Conservation (phyloP, 2,888 invertebrate species). For the Nebria brevicollis region DNA sequence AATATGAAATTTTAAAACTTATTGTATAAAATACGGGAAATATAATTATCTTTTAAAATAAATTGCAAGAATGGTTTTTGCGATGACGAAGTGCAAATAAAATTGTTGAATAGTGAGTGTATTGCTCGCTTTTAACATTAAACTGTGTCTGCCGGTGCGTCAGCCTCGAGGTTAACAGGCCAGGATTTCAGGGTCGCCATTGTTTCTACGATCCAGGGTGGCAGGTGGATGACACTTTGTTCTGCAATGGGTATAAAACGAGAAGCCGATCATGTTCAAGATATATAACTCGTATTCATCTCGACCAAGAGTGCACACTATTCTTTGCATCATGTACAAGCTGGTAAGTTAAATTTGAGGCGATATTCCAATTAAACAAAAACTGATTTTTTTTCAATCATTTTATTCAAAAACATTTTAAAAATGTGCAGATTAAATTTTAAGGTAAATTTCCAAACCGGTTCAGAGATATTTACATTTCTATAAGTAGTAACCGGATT, state of each 20-base stretch:
- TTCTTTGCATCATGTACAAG: conserved; percentile 32
- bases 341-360: conserved; percentile 25
- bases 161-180: conserved; percentile 16
- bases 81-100: not conserved
- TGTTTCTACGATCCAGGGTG: conserved; percentile 13
- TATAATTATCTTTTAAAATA: no score
- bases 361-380: no score
- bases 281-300: not conserved
- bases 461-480: no score
- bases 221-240: conserved; percentile 27
- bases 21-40: no score
- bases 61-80: not conserved
- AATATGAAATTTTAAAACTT: no score
- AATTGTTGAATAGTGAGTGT: not conserved
- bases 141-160: not conserved
- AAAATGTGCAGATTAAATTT: no score
- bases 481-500: no score
- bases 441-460: no score
- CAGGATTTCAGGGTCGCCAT: conserved; percentile 14
- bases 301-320: not conserved
- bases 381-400: no score
- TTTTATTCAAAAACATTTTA: no score
- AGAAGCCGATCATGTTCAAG: not conserved
- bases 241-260: conserved; percentile 28
- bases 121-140: not conserved